Conservation (phyloP, 1,140 invertebrate genomes). For the Caenorhabditis inopinata region DNA sequence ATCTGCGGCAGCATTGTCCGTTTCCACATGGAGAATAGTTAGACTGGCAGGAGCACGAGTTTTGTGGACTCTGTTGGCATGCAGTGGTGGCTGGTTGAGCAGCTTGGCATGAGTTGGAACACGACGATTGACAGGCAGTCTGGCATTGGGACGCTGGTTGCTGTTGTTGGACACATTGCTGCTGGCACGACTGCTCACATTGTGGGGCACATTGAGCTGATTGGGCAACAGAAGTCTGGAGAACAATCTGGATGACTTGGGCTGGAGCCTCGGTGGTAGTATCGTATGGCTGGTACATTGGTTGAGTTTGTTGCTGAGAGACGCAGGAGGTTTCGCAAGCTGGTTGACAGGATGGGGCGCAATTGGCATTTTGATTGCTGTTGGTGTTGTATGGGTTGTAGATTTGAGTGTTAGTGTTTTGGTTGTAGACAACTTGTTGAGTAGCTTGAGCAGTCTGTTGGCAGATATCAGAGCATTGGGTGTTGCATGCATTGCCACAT, state of each 20-base stretch:
- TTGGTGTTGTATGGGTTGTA: not conserved
- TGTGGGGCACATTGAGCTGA: conserved; percentile 27
- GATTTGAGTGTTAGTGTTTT: conserved; percentile 23
- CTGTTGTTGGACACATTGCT: conserved; percentile 43
- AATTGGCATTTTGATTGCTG: not conserved
- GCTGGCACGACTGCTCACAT: conserved; percentile 39
- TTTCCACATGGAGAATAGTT: conserved; percentile 29
- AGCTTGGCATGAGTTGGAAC: conserved; percentile 23
- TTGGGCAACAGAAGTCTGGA: conserved; percentile 31
- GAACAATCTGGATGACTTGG: conserved; percentile 29
- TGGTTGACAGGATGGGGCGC: conserved; percentile 29
- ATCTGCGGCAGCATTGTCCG: conserved; percentile 20
- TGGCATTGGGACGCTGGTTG: conserved; percentile 36
- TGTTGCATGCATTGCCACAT: not conserved
- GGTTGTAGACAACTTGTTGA: conserved; percentile 14
- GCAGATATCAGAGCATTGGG: conserved; percentile 14
- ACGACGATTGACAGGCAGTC: conserved; percentile 23
- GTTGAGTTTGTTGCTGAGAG: conserved; percentile 40
- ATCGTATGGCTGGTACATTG: conserved; percentile 44
- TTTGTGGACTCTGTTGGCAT: conserved; percentile 7
- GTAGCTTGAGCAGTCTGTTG: conserved; percentile 4
- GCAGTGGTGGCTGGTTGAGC: conserved; percentile 14
- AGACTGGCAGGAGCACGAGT: conserved; percentile 10
- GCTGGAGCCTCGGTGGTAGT: not conserved
- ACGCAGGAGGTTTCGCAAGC: conserved; percentile 27